Percentiles rank a stretch among this genome's conserved stretches.
Conservation (phyloP, 2,797 vertebrate species). For the Ficedula albicollis region DNA sequence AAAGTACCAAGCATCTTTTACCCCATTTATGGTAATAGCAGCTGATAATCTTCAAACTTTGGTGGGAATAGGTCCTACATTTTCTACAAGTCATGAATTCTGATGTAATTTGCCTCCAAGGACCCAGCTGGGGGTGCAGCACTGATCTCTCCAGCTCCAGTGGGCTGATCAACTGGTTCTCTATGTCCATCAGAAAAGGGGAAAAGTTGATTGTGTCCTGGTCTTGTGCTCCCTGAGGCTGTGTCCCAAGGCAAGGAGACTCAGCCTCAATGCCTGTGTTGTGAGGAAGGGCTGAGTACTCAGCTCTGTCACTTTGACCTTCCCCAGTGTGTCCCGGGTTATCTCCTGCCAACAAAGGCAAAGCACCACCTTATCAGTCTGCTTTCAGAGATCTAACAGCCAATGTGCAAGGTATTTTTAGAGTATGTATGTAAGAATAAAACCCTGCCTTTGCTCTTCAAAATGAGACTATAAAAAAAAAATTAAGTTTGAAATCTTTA, state of each 20-base stretch:
- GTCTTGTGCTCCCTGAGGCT: background rate
- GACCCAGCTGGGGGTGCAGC: background rate
- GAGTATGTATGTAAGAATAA: background rate
- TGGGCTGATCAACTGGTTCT: rapidly evolving
- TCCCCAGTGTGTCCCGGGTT: background rate
- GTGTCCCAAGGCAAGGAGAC: background rate
- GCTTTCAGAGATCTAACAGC: background rate
- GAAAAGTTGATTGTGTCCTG: background rate
- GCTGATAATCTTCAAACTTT: background rate
- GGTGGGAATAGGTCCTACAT: background rate
- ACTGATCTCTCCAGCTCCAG: background rate
- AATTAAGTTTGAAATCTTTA: background rate
- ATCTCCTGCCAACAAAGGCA: background rate
- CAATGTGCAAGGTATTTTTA: background rate
- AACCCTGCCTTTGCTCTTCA: background rate
- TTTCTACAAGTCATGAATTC: background rate
- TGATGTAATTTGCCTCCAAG: background rate
- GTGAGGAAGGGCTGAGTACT: background rate
- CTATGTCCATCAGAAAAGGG: background rate
- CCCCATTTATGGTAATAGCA: background rate
- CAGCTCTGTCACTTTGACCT: background rate
- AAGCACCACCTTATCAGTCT: background rate
- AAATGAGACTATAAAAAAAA: background rate
- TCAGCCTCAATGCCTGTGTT: background rate
- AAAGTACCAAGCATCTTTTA: background rate